A percentile compares a stretch with the other conserved stretches of the same genome.
Conservation (phyloP, 2,888 invertebrate species). For the Caenorhabditis sulstoni region DNA sequence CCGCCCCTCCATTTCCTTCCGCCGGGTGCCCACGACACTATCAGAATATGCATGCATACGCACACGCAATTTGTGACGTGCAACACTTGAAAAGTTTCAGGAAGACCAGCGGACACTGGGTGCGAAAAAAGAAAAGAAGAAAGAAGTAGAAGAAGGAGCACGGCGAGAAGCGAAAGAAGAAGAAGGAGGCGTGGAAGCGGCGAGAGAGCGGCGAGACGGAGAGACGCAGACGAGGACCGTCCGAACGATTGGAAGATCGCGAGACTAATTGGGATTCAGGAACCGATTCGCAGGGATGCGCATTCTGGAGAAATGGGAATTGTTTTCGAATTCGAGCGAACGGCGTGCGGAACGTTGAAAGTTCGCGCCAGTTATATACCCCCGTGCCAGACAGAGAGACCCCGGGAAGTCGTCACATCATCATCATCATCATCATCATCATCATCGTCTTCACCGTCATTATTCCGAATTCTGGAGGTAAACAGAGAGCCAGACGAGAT, state of each 20-base stretch:
- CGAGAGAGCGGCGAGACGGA: conserved; percentile 4
- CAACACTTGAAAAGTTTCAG: conserved; percentile 53
- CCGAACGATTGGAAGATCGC: background rate
- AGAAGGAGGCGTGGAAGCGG: background rate
- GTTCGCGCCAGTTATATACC: too few relatives aligned
- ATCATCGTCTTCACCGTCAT: too few relatives aligned
- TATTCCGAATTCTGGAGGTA: too few relatives aligned
- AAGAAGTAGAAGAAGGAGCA: background rate
- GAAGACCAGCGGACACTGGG: conserved; percentile 21
- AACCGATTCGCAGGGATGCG: too few relatives aligned
- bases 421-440: too few relatives aligned
- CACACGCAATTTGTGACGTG: conserved; percentile 48
- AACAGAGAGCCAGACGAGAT: background rate
- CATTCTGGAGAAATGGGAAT: too few relatives aligned
- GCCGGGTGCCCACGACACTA: conserved; percentile 24
- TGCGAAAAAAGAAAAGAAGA: background rate
- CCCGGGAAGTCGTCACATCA: too few relatives aligned
- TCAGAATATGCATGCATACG: conserved; percentile 30
- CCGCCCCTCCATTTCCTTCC: background rate
- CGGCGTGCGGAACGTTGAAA: too few relatives aligned
- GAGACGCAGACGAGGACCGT: background rate
- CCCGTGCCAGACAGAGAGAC: too few relatives aligned
- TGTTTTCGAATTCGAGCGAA: too few relatives aligned
- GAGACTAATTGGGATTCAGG: background rate
- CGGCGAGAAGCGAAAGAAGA: background rate